Conservation (phyloP, 2,888 invertebrate species). For the Podabrus alpinus region DNA sequence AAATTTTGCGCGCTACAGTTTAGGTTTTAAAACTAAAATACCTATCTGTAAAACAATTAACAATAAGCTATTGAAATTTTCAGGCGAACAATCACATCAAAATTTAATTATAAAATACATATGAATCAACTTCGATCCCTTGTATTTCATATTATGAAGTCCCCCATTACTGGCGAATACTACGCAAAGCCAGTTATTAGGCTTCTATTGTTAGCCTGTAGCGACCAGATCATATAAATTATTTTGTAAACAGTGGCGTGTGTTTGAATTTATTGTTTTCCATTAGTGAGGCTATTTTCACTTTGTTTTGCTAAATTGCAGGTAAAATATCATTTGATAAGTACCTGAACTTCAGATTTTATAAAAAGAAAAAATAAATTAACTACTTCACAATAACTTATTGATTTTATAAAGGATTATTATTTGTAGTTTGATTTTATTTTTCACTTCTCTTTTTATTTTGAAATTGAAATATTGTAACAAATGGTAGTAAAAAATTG, state of each 20-base stretch:
- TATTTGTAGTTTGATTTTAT: background rate
- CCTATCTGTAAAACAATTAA: slow-evolving; percentile 26
- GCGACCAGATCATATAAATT: slow-evolving; percentile 57
- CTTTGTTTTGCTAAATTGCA: background rate
- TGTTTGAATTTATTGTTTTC: slow-evolving; percentile 36
- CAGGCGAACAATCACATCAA: slow-evolving; percentile 55
- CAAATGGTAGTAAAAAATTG: no score
- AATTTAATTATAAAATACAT: slow-evolving; percentile 57
- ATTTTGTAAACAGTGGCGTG: slow-evolving; percentile 57
- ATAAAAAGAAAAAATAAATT: background rate
- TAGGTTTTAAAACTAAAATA: slow-evolving; percentile 15
- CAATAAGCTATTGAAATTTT: slow-evolving; percentile 42
- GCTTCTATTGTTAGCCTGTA: slow-evolving; percentile 55
- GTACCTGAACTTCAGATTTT: background rate
- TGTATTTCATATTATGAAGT: slow-evolving; percentile 42
- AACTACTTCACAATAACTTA: background rate
- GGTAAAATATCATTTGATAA: slow-evolving; percentile 1
- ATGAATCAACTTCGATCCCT: slow-evolving; percentile 53
- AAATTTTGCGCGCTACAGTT: slow-evolving; percentile 1
- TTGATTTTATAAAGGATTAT: background rate
- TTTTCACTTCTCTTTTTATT: background rate
- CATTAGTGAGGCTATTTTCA: background rate
- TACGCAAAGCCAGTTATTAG: slow-evolving; percentile 55
- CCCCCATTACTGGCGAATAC: slow-evolving; percentile 49
- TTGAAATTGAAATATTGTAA: no score